These are phyloP conservation scores for Speoplatyrhinus poulsoni DNA, from an alignment of 2,113 vertebrate genomes.

Conservation along the genomic window DNA sequence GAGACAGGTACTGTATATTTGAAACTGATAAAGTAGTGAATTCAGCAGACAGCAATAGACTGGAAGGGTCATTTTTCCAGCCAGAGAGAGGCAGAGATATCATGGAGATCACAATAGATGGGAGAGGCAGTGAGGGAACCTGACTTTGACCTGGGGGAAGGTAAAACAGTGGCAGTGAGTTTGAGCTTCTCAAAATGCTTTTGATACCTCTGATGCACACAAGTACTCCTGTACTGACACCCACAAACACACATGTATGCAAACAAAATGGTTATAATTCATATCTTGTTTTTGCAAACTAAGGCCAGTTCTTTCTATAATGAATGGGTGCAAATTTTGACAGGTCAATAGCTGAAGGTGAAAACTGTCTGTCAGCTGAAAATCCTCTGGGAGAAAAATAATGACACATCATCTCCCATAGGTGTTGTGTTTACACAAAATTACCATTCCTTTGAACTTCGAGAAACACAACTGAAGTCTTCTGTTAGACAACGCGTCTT, in stretches of 20 bases:
- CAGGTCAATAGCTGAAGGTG: conserved; percentile 36
- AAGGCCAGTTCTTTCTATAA: conserved; percentile 1
- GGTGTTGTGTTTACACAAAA: conserved; percentile 52
- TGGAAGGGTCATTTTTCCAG: conserved; percentile 31
- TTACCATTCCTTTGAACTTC: conserved; percentile 65
- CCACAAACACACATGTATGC: background rate
- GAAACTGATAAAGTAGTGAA: conserved; percentile 65
- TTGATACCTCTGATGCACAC: conserved; percentile 45
- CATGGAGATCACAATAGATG: conserved; percentile 39
- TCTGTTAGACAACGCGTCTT: conserved; percentile 49
- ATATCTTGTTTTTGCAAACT: conserved; percentile 22
- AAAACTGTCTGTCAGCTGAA: conserved; percentile 17
- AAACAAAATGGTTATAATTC: conserved; percentile 11
- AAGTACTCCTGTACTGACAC: conserved; percentile 1
- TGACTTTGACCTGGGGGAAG: conserved; percentile 54
- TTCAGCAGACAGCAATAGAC: conserved; percentile 48
- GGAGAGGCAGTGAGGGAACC: conserved; percentile 40
- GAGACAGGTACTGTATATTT: conserved; percentile 55
- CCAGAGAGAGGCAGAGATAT: background rate
- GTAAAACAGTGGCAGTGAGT: conserved; percentile 42
- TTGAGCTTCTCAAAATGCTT: conserved; percentile 41
- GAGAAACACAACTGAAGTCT: conserved; percentile 35
- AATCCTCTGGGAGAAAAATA: conserved; percentile 57
- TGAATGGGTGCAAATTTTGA: conserved; percentile 26
- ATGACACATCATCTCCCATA: conserved; percentile 59